Evolutionary conservation across 2,888 invertebrate species (phyloP), one percentile per base, ranked within the genome.

Genomic region (Drosophila mercatorum): DNA sequence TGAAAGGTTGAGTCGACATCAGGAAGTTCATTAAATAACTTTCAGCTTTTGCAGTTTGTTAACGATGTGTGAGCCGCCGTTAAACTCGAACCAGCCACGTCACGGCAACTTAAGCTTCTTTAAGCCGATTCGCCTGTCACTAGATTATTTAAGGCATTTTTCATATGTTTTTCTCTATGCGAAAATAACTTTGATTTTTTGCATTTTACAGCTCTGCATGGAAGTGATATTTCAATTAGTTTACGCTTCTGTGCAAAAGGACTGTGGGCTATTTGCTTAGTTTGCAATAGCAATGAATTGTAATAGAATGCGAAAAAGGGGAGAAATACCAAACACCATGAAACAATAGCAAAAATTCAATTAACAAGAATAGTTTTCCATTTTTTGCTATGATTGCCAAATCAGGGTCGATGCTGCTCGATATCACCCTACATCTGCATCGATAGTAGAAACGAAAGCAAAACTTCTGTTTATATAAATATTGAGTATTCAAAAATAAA

Each of bases 11-110:
- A 65, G 72, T 70, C 76, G 75, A 66, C 58, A 70, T 64, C 84
- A 80, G 87, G 87, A 85, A 82, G 87, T 87, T 87, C 84, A 84
- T 84, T 84, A 84, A 84, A 84, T 75, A 74, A 70, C 56, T 78
- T 78, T 72, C 38, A 46, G 47, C 46, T 38, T 51, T 52, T 43
- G 47, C 43, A 63, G 38, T 60, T 72, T 52, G 58, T 56, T 83
- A 81, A 80, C 71, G 72, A 76, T 68, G 55, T 64, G 61, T 51
- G 56, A 57, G 55, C 28, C 41, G 59, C 67, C 58, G 71, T 68
- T 81, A 70, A 70, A 68, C 63, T 59, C 63, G 62, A 49, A 46
- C 10, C 28, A 11, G 40, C 22, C 49, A 51, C 59, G 63, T 55
- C 46, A 55, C 38, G 49, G 14, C 36, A 62, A 49, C 52, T 53